Evolutionary conservation across 2,797 vertebrate genomes (phyloP).

Genomic region (Novumbra hubbsi): DNA sequence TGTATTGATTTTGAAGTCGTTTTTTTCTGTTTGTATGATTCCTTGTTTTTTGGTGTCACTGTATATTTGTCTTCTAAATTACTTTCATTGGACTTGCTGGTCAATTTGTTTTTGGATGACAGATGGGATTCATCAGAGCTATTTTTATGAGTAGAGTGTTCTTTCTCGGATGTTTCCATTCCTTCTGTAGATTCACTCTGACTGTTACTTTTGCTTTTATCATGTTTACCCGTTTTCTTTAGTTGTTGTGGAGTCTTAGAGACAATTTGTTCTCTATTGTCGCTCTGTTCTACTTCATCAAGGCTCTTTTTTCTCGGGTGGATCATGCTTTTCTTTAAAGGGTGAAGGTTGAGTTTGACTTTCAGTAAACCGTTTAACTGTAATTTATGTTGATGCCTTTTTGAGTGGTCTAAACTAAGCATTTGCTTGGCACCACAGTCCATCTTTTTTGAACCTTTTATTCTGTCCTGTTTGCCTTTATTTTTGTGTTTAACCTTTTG

Average conservation of each 20-base stretch:
- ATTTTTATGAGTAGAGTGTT: constrained; percentile 16
- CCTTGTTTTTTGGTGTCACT: constrained; percentile 13
- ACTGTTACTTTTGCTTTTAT: background rate
- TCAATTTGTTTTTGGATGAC: constrained; percentile 27
- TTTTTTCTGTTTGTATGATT: constrained; percentile 18
- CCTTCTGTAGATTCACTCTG: background rate
- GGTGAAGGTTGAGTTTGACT: constrained; percentile 80
- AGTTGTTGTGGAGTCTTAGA: constrained; percentile 36
- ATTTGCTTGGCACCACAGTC: constrained; percentile 8
- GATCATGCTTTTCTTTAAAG: constrained; percentile 74
- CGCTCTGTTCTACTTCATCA: constrained; percentile 34
- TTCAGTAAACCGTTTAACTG: constrained; percentile 60
- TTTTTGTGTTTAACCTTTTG: constrained; percentile 26
- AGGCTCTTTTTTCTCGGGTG: constrained; percentile 63
- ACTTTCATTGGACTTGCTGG: constrained; percentile 4
- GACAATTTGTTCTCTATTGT: constrained; percentile 26
- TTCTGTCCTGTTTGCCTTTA: constrained; percentile 28
- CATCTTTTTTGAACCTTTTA: constrained; percentile 14
- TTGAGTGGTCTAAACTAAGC: background rate
- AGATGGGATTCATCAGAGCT: constrained; percentile 14
- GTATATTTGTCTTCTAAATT: constrained; percentile 3
- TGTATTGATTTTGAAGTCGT: background rate
- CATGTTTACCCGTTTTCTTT: constrained; percentile 22
- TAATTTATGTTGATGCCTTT: constrained; percentile 51
- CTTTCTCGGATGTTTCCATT: background rate